Base-by-base conservation (phyloP, 2,797 vertebrate species). In the Rhyacichthys aspro region DNA sequence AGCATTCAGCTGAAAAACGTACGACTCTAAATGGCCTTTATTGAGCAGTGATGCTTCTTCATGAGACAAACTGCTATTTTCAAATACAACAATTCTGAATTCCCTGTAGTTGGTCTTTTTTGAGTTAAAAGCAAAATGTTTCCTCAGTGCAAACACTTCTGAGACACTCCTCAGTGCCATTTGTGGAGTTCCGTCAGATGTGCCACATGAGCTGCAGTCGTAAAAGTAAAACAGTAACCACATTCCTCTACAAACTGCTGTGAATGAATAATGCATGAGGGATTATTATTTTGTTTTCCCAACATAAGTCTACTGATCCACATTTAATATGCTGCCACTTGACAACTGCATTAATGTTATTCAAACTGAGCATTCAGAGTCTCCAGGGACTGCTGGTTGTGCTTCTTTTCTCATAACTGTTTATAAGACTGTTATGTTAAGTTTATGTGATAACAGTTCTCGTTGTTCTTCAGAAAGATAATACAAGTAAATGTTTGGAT, bases 1-100 rank as follows among this genome's bases (percentile, higher is more conserved):
- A 65, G 56, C 69, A 66, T 78, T 86, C 59, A 77, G 74, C 63
- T 64, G 11, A 45, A 73, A 41, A 63, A 76, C 68, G 74, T 63
- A 70, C 15, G 65, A 80, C 3, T 68, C 64, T 70, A 43, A 76
- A 74, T 3, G 53, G 65, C 59, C 36, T 47, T 19, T 41, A 60
- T 36, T 59, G 52, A 73, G 76, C 4, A 72, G 64, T 15, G 58
- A 50, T 3, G 2, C 54, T 42, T 62, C 63, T 83, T 82, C 70
- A 77, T 69, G 59, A 62, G 74, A 63, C 47, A 28, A 28, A 28
- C 7, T 28, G 23, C 23, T 19, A 18, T 15, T 45, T 17, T 11
- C 23, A 18, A 5, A 1, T n/a, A n/a, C n/a, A n/a, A n/a, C n/a
- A n/a, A 28, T 5, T 19, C 23, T 28, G 16, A 23, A 46, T 12